A percentile compares a stretch with the other conserved stretches of the same genome.
These are phyloP conservation scores for Agrenia bidenticulata DNA, from an alignment of 2,888 invertebrate species.

Conservation along the genomic window DNA sequence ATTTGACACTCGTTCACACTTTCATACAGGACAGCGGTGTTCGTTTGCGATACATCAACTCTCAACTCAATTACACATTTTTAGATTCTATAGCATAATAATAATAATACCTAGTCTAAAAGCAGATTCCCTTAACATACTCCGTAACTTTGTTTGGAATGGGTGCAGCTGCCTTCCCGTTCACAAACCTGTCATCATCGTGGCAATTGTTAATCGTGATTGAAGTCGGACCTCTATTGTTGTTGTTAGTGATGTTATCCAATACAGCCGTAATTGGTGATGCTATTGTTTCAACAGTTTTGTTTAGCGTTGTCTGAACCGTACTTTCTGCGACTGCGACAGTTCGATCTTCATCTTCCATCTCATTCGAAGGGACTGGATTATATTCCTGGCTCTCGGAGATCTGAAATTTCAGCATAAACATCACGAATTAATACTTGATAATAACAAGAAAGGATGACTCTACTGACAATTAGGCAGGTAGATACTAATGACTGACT, in stretches of 20 bases:
- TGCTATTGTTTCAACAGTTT: not conserved
- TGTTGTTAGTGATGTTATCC: constrained; percentile 28
- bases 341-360: not conserved
- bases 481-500: too few relatives aligned
- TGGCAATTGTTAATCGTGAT: constrained; percentile 35
- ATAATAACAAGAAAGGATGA: too few relatives aligned
- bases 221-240: not conserved
- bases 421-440: too few relatives aligned
- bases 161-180: constrained; percentile 21
- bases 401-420: constrained; percentile 27
- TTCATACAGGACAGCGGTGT: too few relatives aligned
- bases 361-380: not conserved
- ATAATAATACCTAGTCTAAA: too few relatives aligned
- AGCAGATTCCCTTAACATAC: constrained; percentile 41
- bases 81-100: too few relatives aligned
- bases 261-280: not conserved
- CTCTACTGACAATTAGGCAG: too few relatives aligned
- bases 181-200: constrained; percentile 36
- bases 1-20: too few relatives aligned
- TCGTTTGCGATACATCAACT: not conserved
- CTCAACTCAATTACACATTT: not conserved
- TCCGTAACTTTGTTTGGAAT: constrained; percentile 35
- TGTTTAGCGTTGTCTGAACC: not conserved
- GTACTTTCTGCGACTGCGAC: not conserved
- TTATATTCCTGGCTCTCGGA: constrained; percentile 40